Base-by-base conservation (phyloP, 2,797 vertebrate genomes). In the Borostomias antarcticus region DNA sequence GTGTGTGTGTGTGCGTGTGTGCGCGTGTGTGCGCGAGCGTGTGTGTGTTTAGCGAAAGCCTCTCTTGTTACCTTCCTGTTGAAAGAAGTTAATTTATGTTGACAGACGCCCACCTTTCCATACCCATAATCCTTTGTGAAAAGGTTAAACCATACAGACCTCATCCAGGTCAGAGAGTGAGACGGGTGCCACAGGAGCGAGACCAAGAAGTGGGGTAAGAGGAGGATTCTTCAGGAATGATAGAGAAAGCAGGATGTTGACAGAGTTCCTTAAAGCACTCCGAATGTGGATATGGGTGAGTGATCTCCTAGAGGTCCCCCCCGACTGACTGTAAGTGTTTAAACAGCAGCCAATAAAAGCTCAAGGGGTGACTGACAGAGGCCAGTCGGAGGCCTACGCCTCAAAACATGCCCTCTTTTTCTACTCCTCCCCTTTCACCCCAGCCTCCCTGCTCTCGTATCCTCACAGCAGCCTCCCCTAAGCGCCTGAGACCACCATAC, bases 271-370 rank as follows among this genome's bases (percentile, higher is more conserved):
- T 71, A 64, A 73, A 78, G 58, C 68, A 56, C 65, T 78, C 60
- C 76, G 68, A 80, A 76, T 76, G 77, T 71, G 77, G 81, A 85
- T 79, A 57, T 70, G 72, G 78, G 68, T 76, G 75, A 80, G 68
- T 59, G 64, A 73, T 69, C 66, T 64, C 60, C 17, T 59, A 56
- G 70, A 75, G 66, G 64, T 76, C 69, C 69, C 70, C 69, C 35
- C 66, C 45, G 0, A 43, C 65, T 32, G 11, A 77, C 73, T 73
- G 57, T 75, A 80, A 85, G 80, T 82, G 81, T 79, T 85, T 77
- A 80, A 83, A 81, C 72, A 68, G 78, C 8, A 62, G 83, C 75
- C 74, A 80, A 82, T 82, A 80, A 84, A 78, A 66, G 72, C 17
- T 53, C 47, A 25, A 53, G 28, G 72, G 72, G 65, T 76, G 78